These are phyloP conservation scores for Campoletis raptor DNA, from an alignment of 2,888 invertebrate genomes.

Conservation along the genomic window DNA sequence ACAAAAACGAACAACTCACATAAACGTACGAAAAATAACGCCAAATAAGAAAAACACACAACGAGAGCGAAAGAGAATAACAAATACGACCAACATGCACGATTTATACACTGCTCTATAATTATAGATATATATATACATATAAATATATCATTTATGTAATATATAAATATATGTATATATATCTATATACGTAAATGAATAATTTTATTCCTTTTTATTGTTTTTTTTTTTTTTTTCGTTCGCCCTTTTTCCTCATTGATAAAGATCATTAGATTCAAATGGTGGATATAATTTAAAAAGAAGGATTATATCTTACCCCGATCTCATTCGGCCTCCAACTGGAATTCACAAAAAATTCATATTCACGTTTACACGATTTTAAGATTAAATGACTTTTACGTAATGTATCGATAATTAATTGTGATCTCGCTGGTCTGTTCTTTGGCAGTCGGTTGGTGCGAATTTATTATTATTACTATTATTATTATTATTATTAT, in stretches of 20 bases:
- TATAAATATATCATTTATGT: not conserved
- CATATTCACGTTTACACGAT: not conserved
- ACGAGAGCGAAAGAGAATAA: constrained; percentile 13
- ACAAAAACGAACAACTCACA: constrained; percentile 2
- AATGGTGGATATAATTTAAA: not conserved
- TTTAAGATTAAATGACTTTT: constrained; percentile 4
- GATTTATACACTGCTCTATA: constrained; percentile 15
- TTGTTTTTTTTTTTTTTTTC: constrained; percentile 4
- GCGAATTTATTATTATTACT: constrained; percentile 61
- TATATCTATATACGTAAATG: not conserved
- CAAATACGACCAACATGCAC: constrained; percentile 10
- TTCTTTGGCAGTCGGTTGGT: constrained; percentile 52
- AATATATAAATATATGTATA: constrained; percentile 7
- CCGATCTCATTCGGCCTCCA: constrained; percentile 38
- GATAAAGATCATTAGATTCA: not conserved
- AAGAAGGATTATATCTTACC: constrained; percentile 29
- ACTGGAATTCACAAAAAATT: constrained; percentile 17
- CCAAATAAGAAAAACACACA: not conserved
- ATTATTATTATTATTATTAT: constrained; percentile 42
- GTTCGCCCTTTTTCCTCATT: not conserved
- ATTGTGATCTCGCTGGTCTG: constrained; percentile 66
- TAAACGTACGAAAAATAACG: constrained; percentile 6
- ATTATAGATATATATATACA: not conserved
- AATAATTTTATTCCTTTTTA: constrained; percentile 1
- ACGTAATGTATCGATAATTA: constrained; percentile 43